Evolutionary conservation across 2,888 invertebrate species (phyloP).

Genomic region (Graphium colonna): DNA sequence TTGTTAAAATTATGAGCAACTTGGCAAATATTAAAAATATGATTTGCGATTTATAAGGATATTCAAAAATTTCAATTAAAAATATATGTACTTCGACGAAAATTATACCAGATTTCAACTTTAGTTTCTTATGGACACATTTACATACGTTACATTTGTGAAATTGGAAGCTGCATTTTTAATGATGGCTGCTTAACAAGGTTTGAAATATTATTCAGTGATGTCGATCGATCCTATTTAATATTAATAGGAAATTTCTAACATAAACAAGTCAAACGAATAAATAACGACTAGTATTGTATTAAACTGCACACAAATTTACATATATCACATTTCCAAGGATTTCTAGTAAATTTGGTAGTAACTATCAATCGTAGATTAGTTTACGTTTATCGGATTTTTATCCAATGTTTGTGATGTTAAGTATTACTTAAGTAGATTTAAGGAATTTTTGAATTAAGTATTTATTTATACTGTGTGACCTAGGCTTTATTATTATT

Average conservation of each 20-base stretch:
- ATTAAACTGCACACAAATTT: slow-evolving; percentile 27
- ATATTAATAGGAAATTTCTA: slow-evolving; percentile 1
- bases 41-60: too few species aligned
- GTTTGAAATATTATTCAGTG: not conserved
- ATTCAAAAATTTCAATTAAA: too few species aligned
- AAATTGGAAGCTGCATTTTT: slow-evolving; percentile 7
- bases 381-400: slow-evolving; percentile 51
- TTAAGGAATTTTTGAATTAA: slow-evolving; percentile 20
- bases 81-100: too few species aligned
- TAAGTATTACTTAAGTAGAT: slow-evolving; percentile 26
- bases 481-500: slow-evolving; percentile 5
- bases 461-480: slow-evolving; percentile 23
- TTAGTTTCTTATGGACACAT: not conserved
- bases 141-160: not conserved
- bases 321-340: slow-evolving; percentile 25
- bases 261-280: not conserved
- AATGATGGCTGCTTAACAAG: not conserved
- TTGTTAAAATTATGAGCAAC: too few species aligned
- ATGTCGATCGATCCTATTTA: not conserved
- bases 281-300: not conserved
- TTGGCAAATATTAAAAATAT: too few species aligned
- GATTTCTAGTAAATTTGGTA: slow-evolving; percentile 15
- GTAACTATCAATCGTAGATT: slow-evolving; percentile 29
- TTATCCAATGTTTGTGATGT: slow-evolving; percentile 45
- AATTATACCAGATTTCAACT: not conserved